Evolutionary conservation across 2,888 invertebrate genomes (phyloP).

Genomic region (Drosophila greeni): DNA sequence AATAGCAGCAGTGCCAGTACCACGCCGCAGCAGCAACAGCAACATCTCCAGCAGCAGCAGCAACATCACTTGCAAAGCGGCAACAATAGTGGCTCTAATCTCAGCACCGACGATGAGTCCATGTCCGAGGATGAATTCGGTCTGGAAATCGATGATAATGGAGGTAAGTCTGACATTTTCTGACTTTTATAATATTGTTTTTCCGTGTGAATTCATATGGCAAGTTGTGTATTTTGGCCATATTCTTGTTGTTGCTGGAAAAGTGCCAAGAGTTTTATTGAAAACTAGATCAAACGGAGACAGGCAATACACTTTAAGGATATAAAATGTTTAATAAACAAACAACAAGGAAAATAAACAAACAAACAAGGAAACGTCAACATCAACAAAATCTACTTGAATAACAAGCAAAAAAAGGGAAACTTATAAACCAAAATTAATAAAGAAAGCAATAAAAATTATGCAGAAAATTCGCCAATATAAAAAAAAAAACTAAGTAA

Average conservation of each 20-base stretch:
- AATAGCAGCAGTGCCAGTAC: conserved; percentile 38
- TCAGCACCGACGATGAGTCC: conserved; percentile 75
- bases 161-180: conserved; percentile 66
- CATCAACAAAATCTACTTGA: not conserved
- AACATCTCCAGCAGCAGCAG: conserved; percentile 37
- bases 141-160: conserved; percentile 72
- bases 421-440: not conserved
- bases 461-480: not conserved
- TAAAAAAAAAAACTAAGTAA: too few relatives aligned
- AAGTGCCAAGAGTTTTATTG: not conserved
- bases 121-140: conserved; percentile 74
- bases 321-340: not conserved
- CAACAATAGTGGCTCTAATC: conserved; percentile 59
- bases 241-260: conserved; percentile 20
- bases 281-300: not conserved
- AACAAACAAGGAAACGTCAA: not conserved
- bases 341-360: not conserved
- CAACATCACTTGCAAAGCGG: conserved; percentile 45
- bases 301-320: not conserved
- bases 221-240: conserved; percentile 9
- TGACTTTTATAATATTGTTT: not conserved
- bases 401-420: not conserved
- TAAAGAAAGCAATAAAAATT: not conserved
- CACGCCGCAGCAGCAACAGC: conserved; percentile 45
- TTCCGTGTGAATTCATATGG: not conserved